Evolutionary conservation across 1,140 invertebrate species (phyloP), one percentile per base, ranked within the genome.

Genomic region (Cardiocondyla obscurior): DNA sequence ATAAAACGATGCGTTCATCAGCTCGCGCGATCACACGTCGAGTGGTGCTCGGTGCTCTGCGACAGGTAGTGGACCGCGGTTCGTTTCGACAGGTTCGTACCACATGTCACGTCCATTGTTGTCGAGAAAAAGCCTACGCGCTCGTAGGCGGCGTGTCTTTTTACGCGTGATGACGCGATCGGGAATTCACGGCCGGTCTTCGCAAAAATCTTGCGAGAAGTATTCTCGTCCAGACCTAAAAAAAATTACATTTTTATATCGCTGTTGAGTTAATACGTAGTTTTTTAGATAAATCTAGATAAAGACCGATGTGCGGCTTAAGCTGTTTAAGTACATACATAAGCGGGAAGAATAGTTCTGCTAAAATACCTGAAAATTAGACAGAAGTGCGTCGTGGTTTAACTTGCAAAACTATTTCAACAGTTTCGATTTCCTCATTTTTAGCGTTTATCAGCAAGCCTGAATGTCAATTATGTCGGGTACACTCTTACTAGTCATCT

Each of bases 1-100:
- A 88, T 88, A 88, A 88, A 88, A 84, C 60, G 55, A 85, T 76
- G 81, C 25, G 72, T 39, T 64, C 49, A 72, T 58, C 85, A 51
- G 49, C 67, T 76, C 16, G 36, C 44, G 30, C 64, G 70, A 77
- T 77, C 86, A 88, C 69, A 88, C 72, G 44, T 25, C 62, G 65
- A 72, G 36, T 42, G 85, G 86, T 82, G 70, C n/a, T n/a, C n/a
- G n/a, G n/a, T n/a, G n/a, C n/a, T n/a, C n/a, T 81, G 67, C 76
- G 57, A n/a, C 44, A 73, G 82, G 70, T 30, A 60, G 82, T 49
- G 30, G 70, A 77, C 36, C 42, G 55, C 51, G 25, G 19, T 42
- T 49, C 57, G n/a, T 53, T 39, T 28, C 5, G 49, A 22, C 72
- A 81, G 42, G 44, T 84, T 49, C 14, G 62, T 84, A 74, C 73